Base-by-base conservation (phyloP, 2,888 invertebrate species). In the Lasioglossum figueresi region DNA sequence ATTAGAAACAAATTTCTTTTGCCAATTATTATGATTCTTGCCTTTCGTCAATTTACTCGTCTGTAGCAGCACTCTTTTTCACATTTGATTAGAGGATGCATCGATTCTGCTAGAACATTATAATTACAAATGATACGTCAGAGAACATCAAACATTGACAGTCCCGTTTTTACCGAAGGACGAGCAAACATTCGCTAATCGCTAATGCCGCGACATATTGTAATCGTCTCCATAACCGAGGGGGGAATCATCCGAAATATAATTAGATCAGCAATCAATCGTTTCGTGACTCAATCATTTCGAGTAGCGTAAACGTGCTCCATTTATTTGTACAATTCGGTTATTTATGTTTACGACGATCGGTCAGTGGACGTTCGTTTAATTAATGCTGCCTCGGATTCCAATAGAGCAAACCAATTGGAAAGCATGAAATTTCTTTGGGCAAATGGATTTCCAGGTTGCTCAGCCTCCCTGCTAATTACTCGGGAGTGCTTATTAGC, bases 261-360 rank as follows among this genome's bases (percentile, higher is more conserved):
- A 70, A 70, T 70, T 70, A 70, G 40, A 70, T 70, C 70, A 40
- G 70, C 40, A 70, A 70, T 70, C 23, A 56, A 31, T 8, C 48
- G 80, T 66, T n/a, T 2, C 40, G 63, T 8, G 34, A 37, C 37
- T 40, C 40, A 40, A 70, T 70, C 70, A 70, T 40, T 37, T 14
- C 40, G 31, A 31, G 40, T 40, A 70, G 40, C 70, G 70, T 40
- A 34, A 71, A 37, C 23, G 56, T 27, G 59, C 45, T 56, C 59
- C 56, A 56, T 23, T 79, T 59, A 79, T 27, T 79, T 34, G 27
- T 27, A 34, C 45, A 27, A n/a, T 72, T 19, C 19, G 37, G 27
- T 48, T 72, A 71, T 81, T 59, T 80, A 48, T 63, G 71, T 81
- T 80, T 81, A 48, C 80, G 37, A 80, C 71, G 45, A 63, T 63